These are phyloP conservation scores for Drosophila repleta DNA, from an alignment of 1,140 invertebrate genomes.

Conservation along the genomic window DNA sequence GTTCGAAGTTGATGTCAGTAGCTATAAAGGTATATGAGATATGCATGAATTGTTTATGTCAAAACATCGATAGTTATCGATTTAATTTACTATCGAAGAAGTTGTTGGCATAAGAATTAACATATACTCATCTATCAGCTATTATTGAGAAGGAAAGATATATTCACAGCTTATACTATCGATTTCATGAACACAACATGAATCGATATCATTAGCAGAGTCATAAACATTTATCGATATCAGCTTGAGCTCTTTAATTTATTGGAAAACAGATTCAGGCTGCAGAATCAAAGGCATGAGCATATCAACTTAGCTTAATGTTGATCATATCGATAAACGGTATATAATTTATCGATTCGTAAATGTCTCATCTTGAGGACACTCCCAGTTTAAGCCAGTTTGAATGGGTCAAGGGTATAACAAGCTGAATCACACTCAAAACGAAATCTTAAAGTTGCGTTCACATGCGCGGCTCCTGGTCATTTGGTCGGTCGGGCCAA, in stretches of 20 bases:
- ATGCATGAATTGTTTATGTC: too few relatives aligned
- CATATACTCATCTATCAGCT: too few relatives aligned
- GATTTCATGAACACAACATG: background rate
- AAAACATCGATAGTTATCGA: too few relatives aligned
- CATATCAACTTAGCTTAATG: too few relatives aligned
- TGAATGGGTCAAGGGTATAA: background rate
- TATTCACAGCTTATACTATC: background rate
- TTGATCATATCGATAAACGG: too few relatives aligned
- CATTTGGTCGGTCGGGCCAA: background rate
- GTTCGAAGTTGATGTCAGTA: too few relatives aligned
- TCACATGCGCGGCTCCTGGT: slow-evolving; percentile 14
- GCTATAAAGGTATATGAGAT: too few relatives aligned
- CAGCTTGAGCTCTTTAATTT: background rate
- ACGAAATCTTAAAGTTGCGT: slow-evolving; percentile 37
- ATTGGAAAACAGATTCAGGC: too few relatives aligned
- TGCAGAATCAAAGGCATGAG: too few relatives aligned
- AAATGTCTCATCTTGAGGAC: background rate
- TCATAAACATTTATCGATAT: background rate
- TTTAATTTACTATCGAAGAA: too few relatives aligned
- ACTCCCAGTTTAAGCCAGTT: background rate
- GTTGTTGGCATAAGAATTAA: too few relatives aligned
- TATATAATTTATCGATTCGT: background rate
- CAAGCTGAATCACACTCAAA: slow-evolving; percentile 49
- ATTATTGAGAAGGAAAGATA: too few relatives aligned
- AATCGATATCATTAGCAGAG: background rate